These are phyloP conservation scores for Falco concolor DNA, from an alignment of 2,797 vertebrate species.

Conservation along the genomic window DNA sequence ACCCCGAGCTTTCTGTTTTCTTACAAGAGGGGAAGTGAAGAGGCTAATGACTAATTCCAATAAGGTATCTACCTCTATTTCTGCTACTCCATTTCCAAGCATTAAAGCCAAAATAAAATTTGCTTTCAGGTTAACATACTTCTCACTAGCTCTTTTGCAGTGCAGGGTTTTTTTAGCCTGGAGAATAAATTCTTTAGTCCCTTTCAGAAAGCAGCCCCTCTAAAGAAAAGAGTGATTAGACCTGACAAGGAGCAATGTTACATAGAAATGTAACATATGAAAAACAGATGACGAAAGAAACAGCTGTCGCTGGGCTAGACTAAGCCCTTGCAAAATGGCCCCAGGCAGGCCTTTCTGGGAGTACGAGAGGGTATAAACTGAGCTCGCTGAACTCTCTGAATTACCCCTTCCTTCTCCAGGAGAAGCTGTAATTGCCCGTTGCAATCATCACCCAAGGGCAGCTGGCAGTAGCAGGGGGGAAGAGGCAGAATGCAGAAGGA, in stretches of 20 bases:
- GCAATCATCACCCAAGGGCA: not conserved
- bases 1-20: not conserved
- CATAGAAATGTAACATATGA: not conserved
- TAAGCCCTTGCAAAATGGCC: not conserved
- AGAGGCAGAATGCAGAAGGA: not conserved
- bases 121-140: not conserved
- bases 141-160: not conserved
- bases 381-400: not conserved
- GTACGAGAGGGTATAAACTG: not conserved
- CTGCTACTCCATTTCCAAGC: not conserved
- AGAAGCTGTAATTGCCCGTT: not conserved
- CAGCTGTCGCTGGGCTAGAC: not conserved
- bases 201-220: not conserved
- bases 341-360: not conserved
- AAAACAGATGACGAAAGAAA: constrained; percentile 22
- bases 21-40: not conserved
- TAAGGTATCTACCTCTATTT: not conserved
- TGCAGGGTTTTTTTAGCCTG: not conserved
- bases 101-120: not conserved
- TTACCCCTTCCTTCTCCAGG: not conserved
- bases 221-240: not conserved
- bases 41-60: not conserved
- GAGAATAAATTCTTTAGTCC: not conserved
- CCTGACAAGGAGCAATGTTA: not conserved
- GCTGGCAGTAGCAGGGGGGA: not conserved